Conservation (phyloP, 2,797 vertebrate genomes). For the Typhlichthys subterraneus region DNA sequence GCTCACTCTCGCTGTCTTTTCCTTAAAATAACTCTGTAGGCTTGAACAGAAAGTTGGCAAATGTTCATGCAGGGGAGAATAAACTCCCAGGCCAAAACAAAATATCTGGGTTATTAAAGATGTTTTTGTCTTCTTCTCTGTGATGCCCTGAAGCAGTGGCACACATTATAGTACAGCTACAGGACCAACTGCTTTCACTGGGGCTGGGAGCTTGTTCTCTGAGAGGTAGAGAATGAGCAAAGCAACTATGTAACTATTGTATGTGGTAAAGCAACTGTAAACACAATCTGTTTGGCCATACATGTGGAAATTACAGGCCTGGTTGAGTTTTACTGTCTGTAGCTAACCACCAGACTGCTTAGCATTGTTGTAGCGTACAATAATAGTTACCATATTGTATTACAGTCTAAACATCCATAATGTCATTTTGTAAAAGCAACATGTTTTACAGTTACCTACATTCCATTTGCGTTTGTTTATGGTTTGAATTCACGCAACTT, state of each 20-base stretch:
- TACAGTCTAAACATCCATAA: constrained; percentile 6
- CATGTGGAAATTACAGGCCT: constrained; percentile 40
- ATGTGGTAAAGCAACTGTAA: constrained; percentile 39
- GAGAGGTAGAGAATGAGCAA: constrained; percentile 14
- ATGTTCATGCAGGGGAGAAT: constrained; percentile 1
- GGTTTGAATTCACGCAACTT: not conserved
- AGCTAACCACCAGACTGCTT: constrained; percentile 23
- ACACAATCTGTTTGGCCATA: constrained; percentile 24
- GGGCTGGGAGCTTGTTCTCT: constrained; percentile 19
- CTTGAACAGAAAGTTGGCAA: constrained; percentile 9
- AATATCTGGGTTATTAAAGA: constrained; percentile 14
- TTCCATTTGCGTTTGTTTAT: constrained; percentile 4
- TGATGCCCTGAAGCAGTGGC: not conserved
- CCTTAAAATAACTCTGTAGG: constrained; percentile 2
- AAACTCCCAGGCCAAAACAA: constrained; percentile 13
- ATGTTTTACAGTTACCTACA: constrained; percentile 5
- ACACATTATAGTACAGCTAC: not conserved
- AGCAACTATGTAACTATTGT: constrained; percentile 7
- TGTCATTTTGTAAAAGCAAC: constrained; percentile 3
- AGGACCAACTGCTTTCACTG: constrained; percentile 4
- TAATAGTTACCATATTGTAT: constrained; percentile 17
- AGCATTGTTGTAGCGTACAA: constrained; percentile 24
- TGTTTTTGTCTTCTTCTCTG: constrained; percentile 14
- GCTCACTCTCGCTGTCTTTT: constrained; percentile 18
- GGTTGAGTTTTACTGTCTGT: constrained; percentile 33